Percentiles rank a stretch among this genome's conserved stretches.
Evolutionary conservation across 2,113 vertebrate genomes (phyloP).

Genomic region (Micromys minutus): DNA sequence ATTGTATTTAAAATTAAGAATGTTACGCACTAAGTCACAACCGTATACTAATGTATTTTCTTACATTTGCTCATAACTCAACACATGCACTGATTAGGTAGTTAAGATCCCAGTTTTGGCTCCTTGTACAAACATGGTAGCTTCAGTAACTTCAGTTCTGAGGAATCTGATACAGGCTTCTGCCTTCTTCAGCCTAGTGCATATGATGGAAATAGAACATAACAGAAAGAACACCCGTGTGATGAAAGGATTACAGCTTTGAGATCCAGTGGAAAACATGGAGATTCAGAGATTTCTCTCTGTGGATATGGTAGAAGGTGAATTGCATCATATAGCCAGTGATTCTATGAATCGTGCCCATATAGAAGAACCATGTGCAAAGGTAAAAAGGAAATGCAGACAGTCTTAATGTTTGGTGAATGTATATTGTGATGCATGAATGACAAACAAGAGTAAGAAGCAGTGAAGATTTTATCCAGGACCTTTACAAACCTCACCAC

Average conservation of each 20-base stretch:
- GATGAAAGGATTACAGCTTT: background rate
- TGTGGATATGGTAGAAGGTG: background rate
- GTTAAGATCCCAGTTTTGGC: background rate
- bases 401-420: background rate
- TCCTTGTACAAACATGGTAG: background rate
- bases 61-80: background rate
- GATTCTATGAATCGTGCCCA: background rate
- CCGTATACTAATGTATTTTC: background rate
- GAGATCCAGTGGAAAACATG: background rate
- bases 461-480: background rate
- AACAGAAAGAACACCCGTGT: background rate
- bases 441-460: background rate
- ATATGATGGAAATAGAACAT: background rate
- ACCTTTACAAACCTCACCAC: background rate
- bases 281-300: no score
- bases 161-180: background rate
- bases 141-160: background rate
- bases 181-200: background rate
- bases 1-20: background rate
- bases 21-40: constrained; percentile 4
- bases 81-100: background rate
- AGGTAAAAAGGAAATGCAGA: background rate
- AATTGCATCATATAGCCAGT: background rate
- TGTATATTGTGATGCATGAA: background rate
- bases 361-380: background rate